phyloP scores from a whole-genome alignment of 2,113 vertebrate genomes.

The Pygoscelis adeliae region DNA sequence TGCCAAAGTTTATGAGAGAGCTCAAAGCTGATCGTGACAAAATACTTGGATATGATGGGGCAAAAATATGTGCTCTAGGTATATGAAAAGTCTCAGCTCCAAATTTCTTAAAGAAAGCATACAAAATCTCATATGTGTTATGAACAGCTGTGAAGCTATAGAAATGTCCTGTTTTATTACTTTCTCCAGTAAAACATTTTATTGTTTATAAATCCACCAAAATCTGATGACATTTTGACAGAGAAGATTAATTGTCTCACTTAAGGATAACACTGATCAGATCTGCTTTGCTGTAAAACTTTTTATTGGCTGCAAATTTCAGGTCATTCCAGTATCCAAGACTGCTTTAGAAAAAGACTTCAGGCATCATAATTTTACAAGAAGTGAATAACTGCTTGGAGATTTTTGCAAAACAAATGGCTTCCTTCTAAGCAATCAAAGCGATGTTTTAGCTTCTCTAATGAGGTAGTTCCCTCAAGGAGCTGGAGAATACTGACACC shows the following conservation, averaged over 20 bases:
- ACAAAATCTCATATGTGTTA: neutral
- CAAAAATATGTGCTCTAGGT: neutral
- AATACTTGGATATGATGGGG: neutral
- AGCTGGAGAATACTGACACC: slow-evolving; percentile 30
- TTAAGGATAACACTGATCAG: slow-evolving; percentile 17
- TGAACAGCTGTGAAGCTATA: neutral
- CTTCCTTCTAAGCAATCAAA: slow-evolving; percentile 31
- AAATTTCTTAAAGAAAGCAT: neutral
- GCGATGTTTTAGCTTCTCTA: neutral
- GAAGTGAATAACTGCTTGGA: slow-evolving; percentile 26
- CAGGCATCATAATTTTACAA: slow-evolving; percentile 37
- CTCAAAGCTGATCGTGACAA: neutral
- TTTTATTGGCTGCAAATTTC: slow-evolving; percentile 23
- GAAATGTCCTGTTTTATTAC: neutral
- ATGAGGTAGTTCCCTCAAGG: slow-evolving; percentile 32
- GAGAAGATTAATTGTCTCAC: neutral
- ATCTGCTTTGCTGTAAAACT: slow-evolving; percentile 20
- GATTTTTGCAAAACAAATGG: slow-evolving; percentile 23
- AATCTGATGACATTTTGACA: slow-evolving; percentile 26
- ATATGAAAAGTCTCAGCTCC: neutral
- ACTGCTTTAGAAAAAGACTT: neutral
- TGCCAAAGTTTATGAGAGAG: neutral
- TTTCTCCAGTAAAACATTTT: neutral
- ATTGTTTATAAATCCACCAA: neutral
- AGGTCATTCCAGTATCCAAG: neutral